Conservation (phyloP, 2,888 invertebrate species). For the Chymomyza fuscimana region DNA sequence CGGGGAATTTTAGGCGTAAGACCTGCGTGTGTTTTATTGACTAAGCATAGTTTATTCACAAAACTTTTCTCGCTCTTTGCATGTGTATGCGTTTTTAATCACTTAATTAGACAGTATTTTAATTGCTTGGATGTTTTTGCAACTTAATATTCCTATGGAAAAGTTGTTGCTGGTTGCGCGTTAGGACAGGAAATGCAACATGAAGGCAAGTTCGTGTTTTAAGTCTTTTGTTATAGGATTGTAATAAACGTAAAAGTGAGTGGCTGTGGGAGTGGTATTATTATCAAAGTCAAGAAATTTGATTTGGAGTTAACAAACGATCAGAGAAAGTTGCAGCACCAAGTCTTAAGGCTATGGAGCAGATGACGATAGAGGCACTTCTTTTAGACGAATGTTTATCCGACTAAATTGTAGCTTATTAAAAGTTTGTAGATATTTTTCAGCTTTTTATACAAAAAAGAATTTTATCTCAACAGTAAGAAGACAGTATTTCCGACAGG, state of each 20-base stretch:
- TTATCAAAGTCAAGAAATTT: background rate
- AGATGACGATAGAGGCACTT: background rate
- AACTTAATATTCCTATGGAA: slow-evolving; percentile 51
- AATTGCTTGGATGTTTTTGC: slow-evolving; percentile 57
- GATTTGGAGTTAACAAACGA: background rate
- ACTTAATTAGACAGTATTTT: slow-evolving; percentile 70
- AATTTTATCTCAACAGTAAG: too few species aligned
- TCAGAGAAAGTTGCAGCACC: background rate
- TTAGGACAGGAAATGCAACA: slow-evolving; percentile 56
- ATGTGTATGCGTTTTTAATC: slow-evolving; percentile 65
- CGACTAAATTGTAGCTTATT: too few species aligned
- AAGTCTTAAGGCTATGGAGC: background rate
- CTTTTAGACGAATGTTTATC: too few species aligned
- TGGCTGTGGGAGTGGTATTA: background rate
- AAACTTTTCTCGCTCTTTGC: slow-evolving; percentile 32
- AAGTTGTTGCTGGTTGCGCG: slow-evolving; percentile 30
- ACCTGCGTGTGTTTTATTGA: slow-evolving; percentile 54
- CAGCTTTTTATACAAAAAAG: too few species aligned
- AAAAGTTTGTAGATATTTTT: too few species aligned
- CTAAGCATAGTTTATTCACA: slow-evolving; percentile 62
- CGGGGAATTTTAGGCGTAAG: slow-evolving; percentile 3
- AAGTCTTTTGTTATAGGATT: slow-evolving; percentile 60
- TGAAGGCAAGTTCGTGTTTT: slow-evolving; percentile 62
- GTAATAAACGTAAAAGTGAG: background rate
- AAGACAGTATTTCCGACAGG: too few species aligned